Evolutionary conservation across 2,888 invertebrate genomes (phyloP).

Genomic region (Nomada goodeniana): DNA sequence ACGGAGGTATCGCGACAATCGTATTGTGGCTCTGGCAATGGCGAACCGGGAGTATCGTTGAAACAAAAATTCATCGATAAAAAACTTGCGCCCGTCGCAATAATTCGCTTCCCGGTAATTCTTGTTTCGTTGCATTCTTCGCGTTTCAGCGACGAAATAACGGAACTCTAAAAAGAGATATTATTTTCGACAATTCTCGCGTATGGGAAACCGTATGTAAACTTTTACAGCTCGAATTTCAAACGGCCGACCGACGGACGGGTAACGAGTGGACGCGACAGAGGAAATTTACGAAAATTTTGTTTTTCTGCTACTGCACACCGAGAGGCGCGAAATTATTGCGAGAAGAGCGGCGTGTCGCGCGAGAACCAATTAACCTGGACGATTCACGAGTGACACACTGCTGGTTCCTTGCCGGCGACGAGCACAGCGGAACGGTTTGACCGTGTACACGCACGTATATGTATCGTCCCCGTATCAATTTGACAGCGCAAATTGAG

Average conservation of each 20-base stretch:
- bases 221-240: background rate
- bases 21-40: background rate
- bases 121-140: too few species aligned
- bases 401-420: conserved; percentile 17
- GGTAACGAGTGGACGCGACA: background rate
- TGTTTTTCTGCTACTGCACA: background rate
- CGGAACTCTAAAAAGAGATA: too few species aligned
- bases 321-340: conserved; percentile 17
- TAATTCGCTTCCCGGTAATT: too few species aligned
- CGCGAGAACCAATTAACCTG: conserved; percentile 60
- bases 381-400: conserved; percentile 20
- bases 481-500: conserved; percentile 43
- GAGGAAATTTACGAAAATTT: background rate
- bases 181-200: too few species aligned
- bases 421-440: background rate
- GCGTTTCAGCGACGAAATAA: too few species aligned
- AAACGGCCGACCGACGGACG: background rate
- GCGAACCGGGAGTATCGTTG: too few species aligned
- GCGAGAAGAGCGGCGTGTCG: conserved; percentile 3
- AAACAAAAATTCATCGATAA: too few species aligned
- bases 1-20: conserved; percentile 3
- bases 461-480: conserved; percentile 36
- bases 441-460: background rate
- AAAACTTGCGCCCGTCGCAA: too few species aligned
- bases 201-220: too few species aligned